Percentiles rank a stretch among this genome's conserved stretches.
phyloP scores from a whole-genome alignment of 1,140 invertebrate species.

The Trinorchestia longiramus region DNA sequence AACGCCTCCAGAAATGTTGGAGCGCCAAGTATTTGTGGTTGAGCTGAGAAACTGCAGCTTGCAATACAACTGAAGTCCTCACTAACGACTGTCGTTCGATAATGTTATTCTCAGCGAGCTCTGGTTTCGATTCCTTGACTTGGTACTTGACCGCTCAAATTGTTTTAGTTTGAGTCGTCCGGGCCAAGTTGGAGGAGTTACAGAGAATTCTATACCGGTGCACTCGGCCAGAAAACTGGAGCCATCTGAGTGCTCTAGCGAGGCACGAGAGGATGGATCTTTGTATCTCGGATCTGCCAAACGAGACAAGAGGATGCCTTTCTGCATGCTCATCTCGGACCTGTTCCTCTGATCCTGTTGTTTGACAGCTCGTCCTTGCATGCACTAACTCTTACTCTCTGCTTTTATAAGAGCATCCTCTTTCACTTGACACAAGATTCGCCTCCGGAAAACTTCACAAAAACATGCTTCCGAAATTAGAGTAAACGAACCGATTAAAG shows the following conservation, averaged over 20 bases:
- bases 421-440: not conserved
- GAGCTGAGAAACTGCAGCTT: not conserved
- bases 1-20: not conserved
- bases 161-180: constrained; percentile 39
- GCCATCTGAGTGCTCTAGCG: constrained; percentile 25
- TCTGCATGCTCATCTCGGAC: not conserved
- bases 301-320: not conserved
- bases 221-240: constrained; percentile 38
- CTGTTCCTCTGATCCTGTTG: not conserved
- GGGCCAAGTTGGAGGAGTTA: not conserved
- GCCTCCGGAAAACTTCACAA: not conserved
- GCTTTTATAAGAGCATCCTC: not conserved
- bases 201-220: not conserved
- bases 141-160: constrained; percentile 29
- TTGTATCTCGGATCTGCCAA: not conserved
- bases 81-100: constrained; percentile 16
- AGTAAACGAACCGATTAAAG: not conserved
- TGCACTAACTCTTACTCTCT: not conserved
- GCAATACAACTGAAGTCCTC: not conserved
- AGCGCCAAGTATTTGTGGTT: not conserved
- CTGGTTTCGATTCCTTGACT: constrained; percentile 44
- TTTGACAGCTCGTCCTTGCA: not conserved
- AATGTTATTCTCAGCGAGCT: constrained; percentile 21
- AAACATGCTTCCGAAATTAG: not conserved
- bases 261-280: not conserved